A percentile compares a stretch with the other conserved stretches of the same genome.
These are phyloP conservation scores for Phalanger gymnotis DNA, from an alignment of 2,797 vertebrate species.

Conservation along the genomic window DNA sequence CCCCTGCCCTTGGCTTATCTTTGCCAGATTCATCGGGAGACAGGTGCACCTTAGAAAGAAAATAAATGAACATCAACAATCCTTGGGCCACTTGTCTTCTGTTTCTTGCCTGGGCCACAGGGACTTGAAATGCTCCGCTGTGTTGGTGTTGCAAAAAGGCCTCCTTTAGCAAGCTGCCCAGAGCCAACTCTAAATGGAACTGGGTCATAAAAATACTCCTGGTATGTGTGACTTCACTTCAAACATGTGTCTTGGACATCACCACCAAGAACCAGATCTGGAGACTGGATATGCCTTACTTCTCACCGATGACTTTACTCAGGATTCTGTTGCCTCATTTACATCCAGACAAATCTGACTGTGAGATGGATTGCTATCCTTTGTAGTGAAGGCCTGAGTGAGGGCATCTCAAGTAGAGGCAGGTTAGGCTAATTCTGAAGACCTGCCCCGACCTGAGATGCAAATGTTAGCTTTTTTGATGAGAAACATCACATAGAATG, in stretches of 20 bases:
- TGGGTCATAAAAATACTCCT: constrained; percentile 2
- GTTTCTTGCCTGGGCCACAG: background rate
- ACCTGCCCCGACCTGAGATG: too few relatives aligned
- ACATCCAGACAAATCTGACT: constrained; percentile 17
- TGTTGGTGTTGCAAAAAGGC: constrained; percentile 5
- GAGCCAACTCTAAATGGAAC: constrained; percentile 40
- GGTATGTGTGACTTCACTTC: constrained; percentile 49
- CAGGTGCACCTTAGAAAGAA: background rate
- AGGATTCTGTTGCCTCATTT: background rate
- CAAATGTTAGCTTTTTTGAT: background rate
- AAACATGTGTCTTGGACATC: constrained; percentile 29
- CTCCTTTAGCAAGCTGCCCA: background rate
- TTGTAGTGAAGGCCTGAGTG: too few relatives aligned
- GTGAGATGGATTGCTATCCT: too few relatives aligned
- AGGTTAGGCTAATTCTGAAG: background rate
- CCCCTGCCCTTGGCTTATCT: background rate
- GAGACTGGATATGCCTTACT: constrained; percentile 35
- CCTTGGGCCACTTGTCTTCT: too few relatives aligned
- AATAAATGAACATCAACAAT: background rate
- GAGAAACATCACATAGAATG: background rate
- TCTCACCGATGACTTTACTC: background rate
- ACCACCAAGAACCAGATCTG: background rate
- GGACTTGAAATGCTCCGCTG: constrained; percentile 17
- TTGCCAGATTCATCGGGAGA: background rate
- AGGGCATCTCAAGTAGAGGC: background rate